These are phyloP conservation scores for Muscicapa comitata DNA, from an alignment of 2,797 vertebrate genomes.

Conservation along the genomic window DNA sequence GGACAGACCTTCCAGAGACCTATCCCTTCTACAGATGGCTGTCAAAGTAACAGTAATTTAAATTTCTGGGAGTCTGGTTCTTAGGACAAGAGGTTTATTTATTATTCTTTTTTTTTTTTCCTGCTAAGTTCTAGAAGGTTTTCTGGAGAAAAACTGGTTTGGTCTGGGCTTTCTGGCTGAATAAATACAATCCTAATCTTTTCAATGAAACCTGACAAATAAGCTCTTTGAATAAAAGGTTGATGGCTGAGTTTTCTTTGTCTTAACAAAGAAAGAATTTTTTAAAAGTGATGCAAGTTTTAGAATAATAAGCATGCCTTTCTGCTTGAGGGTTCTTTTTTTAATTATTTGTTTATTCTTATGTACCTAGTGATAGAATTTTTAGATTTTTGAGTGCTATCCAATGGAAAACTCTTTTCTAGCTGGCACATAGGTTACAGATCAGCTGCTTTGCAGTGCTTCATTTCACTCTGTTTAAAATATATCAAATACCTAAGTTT, in stretches of 20 bases:
- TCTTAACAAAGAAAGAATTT: background rate
- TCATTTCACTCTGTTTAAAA: background rate
- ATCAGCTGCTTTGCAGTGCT: background rate
- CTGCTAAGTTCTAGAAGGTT: background rate
- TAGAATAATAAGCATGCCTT: background rate
- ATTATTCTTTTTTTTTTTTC: background rate
- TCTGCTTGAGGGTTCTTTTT: background rate
- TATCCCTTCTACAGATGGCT: background rate
- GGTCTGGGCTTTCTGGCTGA: background rate
- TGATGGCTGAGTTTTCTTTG: background rate
- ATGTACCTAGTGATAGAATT: background rate
- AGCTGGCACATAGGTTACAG: background rate
- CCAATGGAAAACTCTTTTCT: background rate
- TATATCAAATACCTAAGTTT: background rate
- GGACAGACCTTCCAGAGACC: background rate
- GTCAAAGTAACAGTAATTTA: background rate
- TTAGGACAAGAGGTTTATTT: background rate
- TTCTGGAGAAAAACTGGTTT: background rate
- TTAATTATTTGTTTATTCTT: background rate
- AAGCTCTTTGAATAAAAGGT: background rate
- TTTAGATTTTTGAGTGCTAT: background rate
- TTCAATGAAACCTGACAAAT: background rate
- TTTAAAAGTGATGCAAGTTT: background rate
- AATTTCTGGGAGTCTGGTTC: background rate
- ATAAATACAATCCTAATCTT: background rate